phyloP scores from a whole-genome alignment of 2,113 vertebrate species.

The Hippotragus niger region DNA sequence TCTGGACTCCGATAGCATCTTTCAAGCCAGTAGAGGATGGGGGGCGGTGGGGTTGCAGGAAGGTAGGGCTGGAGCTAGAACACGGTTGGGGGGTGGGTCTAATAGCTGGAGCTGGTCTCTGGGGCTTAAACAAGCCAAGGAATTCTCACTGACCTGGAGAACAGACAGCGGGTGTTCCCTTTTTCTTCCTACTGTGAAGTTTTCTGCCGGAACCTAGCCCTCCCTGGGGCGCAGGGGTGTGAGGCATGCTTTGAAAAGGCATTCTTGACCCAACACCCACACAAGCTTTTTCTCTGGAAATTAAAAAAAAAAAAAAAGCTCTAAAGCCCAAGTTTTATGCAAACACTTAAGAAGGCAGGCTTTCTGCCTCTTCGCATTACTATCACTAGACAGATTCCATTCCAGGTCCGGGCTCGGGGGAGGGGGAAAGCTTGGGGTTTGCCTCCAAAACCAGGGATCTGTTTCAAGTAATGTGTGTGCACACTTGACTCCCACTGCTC shows the following conservation, averaged over 20 bases:
- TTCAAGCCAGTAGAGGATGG: background rate
- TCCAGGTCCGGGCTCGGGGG: background rate
- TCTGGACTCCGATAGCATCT: background rate
- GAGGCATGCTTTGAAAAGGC: background rate
- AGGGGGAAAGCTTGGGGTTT: background rate
- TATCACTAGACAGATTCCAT: background rate
- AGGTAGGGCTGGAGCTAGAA: background rate
- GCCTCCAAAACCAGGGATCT: background rate
- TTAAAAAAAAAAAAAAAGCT: background rate
- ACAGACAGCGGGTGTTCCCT: background rate
- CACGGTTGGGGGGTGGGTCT: background rate
- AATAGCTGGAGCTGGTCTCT: background rate
- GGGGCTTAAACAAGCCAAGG: background rate
- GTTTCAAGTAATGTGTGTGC: background rate
- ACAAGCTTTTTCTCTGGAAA: conserved; percentile 4
- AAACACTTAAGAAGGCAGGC: background rate
- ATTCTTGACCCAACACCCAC: conserved; percentile 1
- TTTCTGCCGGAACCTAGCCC: background rate
- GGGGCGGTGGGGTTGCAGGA: background rate
- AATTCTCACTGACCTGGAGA: background rate
- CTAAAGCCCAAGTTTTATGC: background rate
- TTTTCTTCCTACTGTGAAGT: background rate
- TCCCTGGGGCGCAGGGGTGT: background rate
- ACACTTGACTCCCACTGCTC: background rate
- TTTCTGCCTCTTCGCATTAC: background rate